A percentile compares a stretch with the other conserved stretches of the same genome.
phyloP scores from a whole-genome alignment of 2,888 invertebrate genomes.

The Lordiphosa andalusiaca region DNA sequence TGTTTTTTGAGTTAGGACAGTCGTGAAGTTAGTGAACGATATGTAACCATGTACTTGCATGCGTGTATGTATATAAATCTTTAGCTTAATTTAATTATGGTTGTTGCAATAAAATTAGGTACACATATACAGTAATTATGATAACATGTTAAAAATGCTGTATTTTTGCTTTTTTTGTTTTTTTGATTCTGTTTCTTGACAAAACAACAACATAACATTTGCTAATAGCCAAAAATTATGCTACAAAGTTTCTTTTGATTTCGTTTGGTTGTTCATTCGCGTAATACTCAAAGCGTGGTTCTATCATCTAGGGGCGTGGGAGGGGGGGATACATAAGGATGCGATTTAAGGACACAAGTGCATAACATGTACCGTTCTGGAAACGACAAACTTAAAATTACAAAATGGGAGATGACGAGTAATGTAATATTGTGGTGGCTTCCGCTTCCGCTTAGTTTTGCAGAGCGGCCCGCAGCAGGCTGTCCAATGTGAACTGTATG shows the following conservation, averaged over 20 bases:
- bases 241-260: constrained; percentile 38
- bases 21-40: no score
- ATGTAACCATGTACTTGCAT: constrained; percentile 7
- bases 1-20: no score
- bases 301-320: constrained; percentile 21
- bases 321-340: constrained; percentile 23
- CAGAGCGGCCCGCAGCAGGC: constrained; percentile 63
- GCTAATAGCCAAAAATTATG: constrained; percentile 59
- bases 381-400: constrained; percentile 11
- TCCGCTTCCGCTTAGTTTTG: constrained; percentile 51
- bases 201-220: constrained; percentile 50
- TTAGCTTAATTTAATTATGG: constrained; percentile 26
- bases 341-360: constrained; percentile 57
- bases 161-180: constrained; percentile 18
- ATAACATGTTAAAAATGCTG: constrained; percentile 58
- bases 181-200: constrained; percentile 17
- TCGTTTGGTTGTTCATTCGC: constrained; percentile 36
- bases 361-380: constrained; percentile 31
- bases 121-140: constrained; percentile 48
- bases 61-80: constrained; percentile 16
- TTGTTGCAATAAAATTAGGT: constrained; percentile 36
- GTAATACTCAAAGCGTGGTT: constrained; percentile 36
- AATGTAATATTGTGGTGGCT: constrained; percentile 12
- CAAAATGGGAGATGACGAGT: constrained; percentile 8
- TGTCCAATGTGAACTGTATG: constrained; percentile 62